Evolutionary conservation across 2,113 vertebrate genomes (phyloP).

Genomic region (Crotalus horridus): DNA sequence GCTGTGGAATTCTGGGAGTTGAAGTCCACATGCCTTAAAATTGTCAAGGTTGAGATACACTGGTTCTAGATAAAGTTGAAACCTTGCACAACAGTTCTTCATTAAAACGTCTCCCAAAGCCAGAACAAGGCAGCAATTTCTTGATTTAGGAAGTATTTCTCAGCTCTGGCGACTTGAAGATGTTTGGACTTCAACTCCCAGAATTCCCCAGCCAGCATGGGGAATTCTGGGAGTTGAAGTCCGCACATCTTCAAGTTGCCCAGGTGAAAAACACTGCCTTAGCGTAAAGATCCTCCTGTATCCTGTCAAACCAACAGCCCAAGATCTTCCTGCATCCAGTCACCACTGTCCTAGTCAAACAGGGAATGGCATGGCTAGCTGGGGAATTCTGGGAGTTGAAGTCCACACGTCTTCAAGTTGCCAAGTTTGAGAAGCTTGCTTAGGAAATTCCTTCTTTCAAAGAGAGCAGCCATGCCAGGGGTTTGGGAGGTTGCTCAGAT

Average conservation of each 20-base stretch:
- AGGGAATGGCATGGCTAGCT: not conserved
- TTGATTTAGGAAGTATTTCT: not conserved
- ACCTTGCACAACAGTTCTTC: not conserved
- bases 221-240: not conserved
- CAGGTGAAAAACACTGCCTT: too few relatives aligned
- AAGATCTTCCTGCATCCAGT: too few relatives aligned
- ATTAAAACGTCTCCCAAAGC: not conserved
- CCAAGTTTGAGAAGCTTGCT: not conserved
- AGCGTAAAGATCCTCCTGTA: too few relatives aligned
- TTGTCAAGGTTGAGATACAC: too few relatives aligned
- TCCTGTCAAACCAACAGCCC: too few relatives aligned
- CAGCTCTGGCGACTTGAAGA: not conserved
- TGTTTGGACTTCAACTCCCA: not conserved
- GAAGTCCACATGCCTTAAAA: too few relatives aligned
- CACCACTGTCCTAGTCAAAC: not conserved
- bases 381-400: too few relatives aligned
- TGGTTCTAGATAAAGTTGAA: too few relatives aligned
- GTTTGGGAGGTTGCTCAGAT: not conserved
- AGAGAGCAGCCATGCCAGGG: not conserved
- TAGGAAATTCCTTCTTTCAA: not conserved
- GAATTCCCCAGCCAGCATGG: too few relatives aligned
- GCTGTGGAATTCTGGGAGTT: too few relatives aligned
- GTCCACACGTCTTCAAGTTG: not conserved
- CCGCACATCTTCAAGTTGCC: not conserved
- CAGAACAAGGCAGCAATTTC: not conserved